Conservation (phyloP, 2,113 vertebrate genomes). For the Gymnobelideus leadbeateri region DNA sequence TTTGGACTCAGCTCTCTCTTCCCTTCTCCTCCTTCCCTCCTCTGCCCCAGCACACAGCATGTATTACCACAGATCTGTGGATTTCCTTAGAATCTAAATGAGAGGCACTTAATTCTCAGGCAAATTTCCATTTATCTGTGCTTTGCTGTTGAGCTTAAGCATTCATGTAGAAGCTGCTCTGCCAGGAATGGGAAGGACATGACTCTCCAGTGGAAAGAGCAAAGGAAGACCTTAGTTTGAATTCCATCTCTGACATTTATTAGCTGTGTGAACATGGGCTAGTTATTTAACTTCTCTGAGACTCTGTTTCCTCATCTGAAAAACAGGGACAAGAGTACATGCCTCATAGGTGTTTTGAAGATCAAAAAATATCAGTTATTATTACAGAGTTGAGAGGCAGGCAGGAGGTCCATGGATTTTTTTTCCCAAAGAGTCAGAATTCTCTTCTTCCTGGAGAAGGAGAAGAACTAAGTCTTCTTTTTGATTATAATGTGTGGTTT, state of each 20-base stretch:
- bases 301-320: not conserved
- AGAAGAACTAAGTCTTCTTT: not conserved
- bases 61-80: slow-evolving; percentile 36
- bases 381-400: not conserved
- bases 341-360: not conserved
- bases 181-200: slow-evolving; percentile 9
- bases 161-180: not conserved
- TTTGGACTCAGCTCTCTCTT: slow-evolving; percentile 37
- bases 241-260: not conserved
- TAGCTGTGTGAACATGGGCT: not conserved
- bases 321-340: not conserved
- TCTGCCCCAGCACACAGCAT: not conserved
- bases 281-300: not conserved
- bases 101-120: slow-evolving; percentile 47
- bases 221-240: not conserved
- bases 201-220: not conserved
- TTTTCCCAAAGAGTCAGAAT: not conserved
- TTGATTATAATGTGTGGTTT: not conserved
- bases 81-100: slow-evolving; percentile 52
- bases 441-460: not conserved
- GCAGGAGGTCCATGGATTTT: not conserved
- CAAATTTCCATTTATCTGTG: slow-evolving; percentile 44
- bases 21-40: slow-evolving; percentile 10
- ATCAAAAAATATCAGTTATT: not conserved
- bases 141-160: not conserved